Percentiles rank a stretch among this genome's conserved stretches.
phyloP scores from a whole-genome alignment of 92 coral and sea anemone genomes.

The Isaurus tuberculatus region DNA sequence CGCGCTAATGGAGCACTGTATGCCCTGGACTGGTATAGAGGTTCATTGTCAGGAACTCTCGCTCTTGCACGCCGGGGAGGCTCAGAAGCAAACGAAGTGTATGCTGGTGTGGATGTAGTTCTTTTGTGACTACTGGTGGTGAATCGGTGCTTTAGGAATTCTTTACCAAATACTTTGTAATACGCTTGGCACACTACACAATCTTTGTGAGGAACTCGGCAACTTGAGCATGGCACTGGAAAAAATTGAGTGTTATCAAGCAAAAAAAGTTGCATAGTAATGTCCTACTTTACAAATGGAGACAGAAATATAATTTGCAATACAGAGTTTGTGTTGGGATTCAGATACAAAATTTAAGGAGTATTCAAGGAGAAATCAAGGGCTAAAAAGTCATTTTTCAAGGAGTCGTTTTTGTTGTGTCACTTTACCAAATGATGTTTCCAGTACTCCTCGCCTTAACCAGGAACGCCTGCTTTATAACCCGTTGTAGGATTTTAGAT shows the following conservation, averaged over 20 bases:
- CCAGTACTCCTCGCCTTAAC: too few species aligned
- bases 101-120: conserved; percentile 79
- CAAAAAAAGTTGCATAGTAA: too few species aligned
- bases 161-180: conserved; percentile 91
- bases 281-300: too few species aligned
- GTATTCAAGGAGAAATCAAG: too few species aligned
- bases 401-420: too few species aligned
- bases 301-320: too few species aligned
- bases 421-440: too few species aligned
- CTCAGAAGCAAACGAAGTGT: conserved; percentile 74
- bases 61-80: conserved; percentile 75
- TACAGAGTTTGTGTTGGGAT: too few species aligned
- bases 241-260: neutral
- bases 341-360: too few species aligned
- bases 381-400: too few species aligned
- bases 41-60: conserved; percentile 75
- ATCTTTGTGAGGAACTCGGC: conserved; percentile 94
- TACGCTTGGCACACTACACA: conserved; percentile 97
- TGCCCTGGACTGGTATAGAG: conserved; percentile 84
- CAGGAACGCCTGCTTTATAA: too few species aligned
- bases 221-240: conserved; percentile 88
- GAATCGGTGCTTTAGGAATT: conserved; percentile 89
- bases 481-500: too few species aligned
- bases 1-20: conserved; percentile 92
- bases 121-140: conserved; percentile 70